Conservation (phyloP, 1,140 invertebrate genomes). For the Idris sp. region DNA sequence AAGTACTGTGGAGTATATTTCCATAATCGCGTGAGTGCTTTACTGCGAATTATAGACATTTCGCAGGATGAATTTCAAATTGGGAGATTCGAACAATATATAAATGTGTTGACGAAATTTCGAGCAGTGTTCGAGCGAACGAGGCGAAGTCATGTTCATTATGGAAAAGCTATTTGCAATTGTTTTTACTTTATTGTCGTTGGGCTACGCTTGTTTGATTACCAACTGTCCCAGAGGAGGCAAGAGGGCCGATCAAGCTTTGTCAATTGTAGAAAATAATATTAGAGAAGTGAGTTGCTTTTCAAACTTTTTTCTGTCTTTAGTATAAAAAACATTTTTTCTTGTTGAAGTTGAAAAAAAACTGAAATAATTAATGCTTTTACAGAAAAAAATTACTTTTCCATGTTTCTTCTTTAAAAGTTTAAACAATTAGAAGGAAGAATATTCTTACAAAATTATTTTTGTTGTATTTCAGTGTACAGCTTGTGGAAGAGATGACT, state of each 20-base stretch:
- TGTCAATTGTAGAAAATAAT: constrained; percentile 63
- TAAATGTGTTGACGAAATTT: constrained; percentile 61
- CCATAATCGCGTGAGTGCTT: constrained; percentile 72
- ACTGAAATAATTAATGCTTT: too few relatives aligned
- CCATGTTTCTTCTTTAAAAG: too few relatives aligned
- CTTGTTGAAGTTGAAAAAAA: too few relatives aligned
- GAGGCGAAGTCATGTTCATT: constrained; percentile 12
- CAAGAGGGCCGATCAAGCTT: constrained; percentile 74
- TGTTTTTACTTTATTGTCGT: constrained; percentile 55
- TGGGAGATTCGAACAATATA: constrained; percentile 58
- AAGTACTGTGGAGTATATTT: constrained; percentile 61
- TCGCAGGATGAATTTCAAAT: constrained; percentile 64
- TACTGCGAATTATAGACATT: constrained; percentile 62
- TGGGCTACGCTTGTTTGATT: constrained; percentile 76
- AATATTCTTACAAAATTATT: too few relatives aligned
- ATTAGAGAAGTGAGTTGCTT: constrained; percentile 66
- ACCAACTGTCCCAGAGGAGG: constrained; percentile 80
- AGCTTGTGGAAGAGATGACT: constrained; percentile 75
- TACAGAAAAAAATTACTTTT: too few relatives aligned
- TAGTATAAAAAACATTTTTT: too few relatives aligned
- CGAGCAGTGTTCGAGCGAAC: constrained; percentile 55
- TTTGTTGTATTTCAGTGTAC: constrained; percentile 76
- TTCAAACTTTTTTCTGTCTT: too few relatives aligned
- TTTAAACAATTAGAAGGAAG: too few relatives aligned
- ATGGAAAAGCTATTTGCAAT: constrained; percentile 52